Conservation (phyloP, 2,113 vertebrate species). For the Scomber japonicus region DNA sequence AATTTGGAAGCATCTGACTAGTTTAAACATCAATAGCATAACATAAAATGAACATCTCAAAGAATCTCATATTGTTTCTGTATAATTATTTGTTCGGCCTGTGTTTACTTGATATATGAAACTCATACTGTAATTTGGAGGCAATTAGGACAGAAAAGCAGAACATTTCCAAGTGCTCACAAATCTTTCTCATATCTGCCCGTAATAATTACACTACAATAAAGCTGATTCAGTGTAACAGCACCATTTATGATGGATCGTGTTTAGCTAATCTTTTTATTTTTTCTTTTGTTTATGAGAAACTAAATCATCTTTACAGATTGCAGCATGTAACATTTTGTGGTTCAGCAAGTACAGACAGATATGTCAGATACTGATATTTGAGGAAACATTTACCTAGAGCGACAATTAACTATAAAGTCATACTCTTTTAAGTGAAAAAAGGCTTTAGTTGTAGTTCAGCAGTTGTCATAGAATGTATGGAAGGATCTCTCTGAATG, state of each 20-base stretch:
- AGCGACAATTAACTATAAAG: not conserved
- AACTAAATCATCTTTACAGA: not conserved
- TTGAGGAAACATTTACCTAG: constrained; percentile 1
- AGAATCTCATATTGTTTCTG: not conserved
- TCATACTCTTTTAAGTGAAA: constrained; percentile 15
- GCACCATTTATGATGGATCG: not conserved
- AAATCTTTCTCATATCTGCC: not conserved
- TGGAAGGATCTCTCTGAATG: constrained; percentile 35
- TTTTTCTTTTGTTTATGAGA: not conserved
- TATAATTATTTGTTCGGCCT: not conserved
- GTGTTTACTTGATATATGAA: not conserved
- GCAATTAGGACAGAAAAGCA: not conserved
- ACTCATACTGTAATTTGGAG: not conserved
- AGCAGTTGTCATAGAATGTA: constrained; percentile 31
- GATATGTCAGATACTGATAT: constrained; percentile 10
- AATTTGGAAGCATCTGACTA: too few relatives aligned
- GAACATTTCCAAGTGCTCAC: not conserved
- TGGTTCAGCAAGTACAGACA: not conserved
- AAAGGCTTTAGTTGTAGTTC: not conserved
- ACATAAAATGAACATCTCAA: not conserved
- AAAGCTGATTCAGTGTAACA: not conserved
- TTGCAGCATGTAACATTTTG: not conserved
- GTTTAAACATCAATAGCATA: not conserved
- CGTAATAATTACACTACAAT: not conserved
- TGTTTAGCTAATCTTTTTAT: not conserved